Conservation (phyloP, 2,888 invertebrate genomes). For the Cosmopolites sordidus region DNA sequence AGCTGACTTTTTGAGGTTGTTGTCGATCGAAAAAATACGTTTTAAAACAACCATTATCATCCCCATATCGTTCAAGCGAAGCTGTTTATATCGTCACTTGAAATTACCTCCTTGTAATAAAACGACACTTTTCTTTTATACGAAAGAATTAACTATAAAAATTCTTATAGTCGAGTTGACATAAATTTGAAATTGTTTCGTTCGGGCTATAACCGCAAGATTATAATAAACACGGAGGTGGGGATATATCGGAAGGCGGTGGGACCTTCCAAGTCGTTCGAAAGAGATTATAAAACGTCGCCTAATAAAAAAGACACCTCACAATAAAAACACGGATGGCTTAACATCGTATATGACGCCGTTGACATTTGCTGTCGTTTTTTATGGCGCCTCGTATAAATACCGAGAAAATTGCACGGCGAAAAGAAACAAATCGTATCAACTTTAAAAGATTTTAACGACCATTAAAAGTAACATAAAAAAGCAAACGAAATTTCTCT, state of each 20-base stretch:
- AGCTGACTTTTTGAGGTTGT: too few relatives aligned
- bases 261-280: constrained; percentile 43
- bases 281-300: constrained; percentile 42
- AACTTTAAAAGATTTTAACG: not conserved
- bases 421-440: constrained; percentile 25
- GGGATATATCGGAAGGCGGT: constrained; percentile 36
- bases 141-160: constrained; percentile 40
- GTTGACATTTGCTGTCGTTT: constrained; percentile 39
- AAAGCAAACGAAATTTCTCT: too few relatives aligned
- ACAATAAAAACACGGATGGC: constrained; percentile 37
- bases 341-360: not conserved
- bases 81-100: not conserved
- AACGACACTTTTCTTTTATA: constrained; percentile 33
- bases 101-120: constrained; percentile 34
- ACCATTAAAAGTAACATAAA: too few relatives aligned
- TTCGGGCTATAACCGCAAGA: constrained; percentile 38
- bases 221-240: constrained; percentile 38
- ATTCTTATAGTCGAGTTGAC: constrained; percentile 39
- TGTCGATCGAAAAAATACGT: too few relatives aligned
- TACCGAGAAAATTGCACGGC: constrained; percentile 29
- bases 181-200: constrained; percentile 41
- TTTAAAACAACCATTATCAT: too few relatives aligned
- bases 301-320: constrained; percentile 44
- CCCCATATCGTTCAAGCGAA: too few relatives aligned
- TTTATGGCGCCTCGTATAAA: constrained; percentile 36